Percentiles rank a stretch among this genome's conserved stretches.
Conservation (phyloP, 2,797 vertebrate species). For the Pseudocheirus occidentalis region DNA sequence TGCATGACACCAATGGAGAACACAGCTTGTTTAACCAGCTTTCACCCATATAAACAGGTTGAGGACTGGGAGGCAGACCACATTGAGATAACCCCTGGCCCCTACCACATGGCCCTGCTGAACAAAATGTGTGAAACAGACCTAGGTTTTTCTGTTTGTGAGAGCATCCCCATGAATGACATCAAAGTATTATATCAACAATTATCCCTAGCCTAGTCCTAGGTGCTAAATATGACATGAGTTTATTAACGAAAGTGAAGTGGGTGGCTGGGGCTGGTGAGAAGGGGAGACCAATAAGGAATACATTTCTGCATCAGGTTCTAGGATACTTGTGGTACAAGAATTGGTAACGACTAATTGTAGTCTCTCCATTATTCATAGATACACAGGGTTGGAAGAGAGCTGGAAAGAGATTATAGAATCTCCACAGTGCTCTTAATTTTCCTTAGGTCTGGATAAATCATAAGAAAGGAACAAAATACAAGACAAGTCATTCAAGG, state of each 20-base stretch:
- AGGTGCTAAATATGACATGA: neutral
- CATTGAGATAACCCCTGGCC: neutral
- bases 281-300: neutral
- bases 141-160: neutral
- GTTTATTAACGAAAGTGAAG: neutral
- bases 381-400: neutral
- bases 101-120: neutral
- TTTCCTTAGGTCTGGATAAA: neutral
- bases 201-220: neutral
- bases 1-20: neutral
- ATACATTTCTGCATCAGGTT: neutral
- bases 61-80: neutral
- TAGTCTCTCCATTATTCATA: neutral
- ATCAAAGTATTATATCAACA: neutral
- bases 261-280: neutral
- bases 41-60: neutral
- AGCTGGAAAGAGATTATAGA: neutral
- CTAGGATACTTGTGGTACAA: neutral
- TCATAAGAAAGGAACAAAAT: neutral
- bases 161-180: neutral
- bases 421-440: neutral
- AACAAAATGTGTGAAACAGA: neutral
- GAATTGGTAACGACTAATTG: neutral
- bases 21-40: neutral
- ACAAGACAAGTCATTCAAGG: neutral